These are phyloP conservation scores for Melanotaenia trifasciata DNA, from an alignment of 2,797 vertebrate genomes.

Conservation along the genomic window DNA sequence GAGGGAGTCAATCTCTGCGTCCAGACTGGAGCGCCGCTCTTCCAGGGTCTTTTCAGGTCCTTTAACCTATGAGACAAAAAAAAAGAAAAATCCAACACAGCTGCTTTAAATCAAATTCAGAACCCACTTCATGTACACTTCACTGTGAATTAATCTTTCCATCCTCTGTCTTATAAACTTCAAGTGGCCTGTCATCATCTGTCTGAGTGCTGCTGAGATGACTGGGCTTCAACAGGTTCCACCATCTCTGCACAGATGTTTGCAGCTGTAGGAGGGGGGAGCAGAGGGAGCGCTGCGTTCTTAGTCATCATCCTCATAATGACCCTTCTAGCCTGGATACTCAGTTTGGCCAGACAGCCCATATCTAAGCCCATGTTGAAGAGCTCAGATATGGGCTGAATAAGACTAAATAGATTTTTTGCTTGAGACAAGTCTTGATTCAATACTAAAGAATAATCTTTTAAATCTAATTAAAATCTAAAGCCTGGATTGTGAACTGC, in stretches of 20 bases:
- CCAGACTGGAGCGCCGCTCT: slow-evolving; percentile 94
- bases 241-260: background rate
- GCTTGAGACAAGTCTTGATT: background rate
- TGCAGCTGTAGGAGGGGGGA: background rate
- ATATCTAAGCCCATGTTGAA: background rate
- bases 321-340: background rate
- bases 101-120: background rate
- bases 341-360: background rate
- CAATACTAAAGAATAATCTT: background rate
- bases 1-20: slow-evolving; percentile 96
- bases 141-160: background rate
- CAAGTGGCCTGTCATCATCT: background rate
- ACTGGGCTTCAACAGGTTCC: background rate
- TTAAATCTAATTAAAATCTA: background rate
- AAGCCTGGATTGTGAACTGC: too few species aligned
- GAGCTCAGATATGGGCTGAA: background rate
- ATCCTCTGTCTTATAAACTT: background rate
- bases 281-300: background rate
- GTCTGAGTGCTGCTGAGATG: background rate
- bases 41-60: slow-evolving; percentile 92
- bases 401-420: background rate
- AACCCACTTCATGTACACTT: background rate
- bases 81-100: slow-evolving; percentile 10
- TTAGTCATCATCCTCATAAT: background rate
- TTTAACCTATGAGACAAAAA: slow-evolving; percentile 80